Conservation (phyloP, 1,140 invertebrate genomes). For the Ruditapes philippinarum region DNA sequence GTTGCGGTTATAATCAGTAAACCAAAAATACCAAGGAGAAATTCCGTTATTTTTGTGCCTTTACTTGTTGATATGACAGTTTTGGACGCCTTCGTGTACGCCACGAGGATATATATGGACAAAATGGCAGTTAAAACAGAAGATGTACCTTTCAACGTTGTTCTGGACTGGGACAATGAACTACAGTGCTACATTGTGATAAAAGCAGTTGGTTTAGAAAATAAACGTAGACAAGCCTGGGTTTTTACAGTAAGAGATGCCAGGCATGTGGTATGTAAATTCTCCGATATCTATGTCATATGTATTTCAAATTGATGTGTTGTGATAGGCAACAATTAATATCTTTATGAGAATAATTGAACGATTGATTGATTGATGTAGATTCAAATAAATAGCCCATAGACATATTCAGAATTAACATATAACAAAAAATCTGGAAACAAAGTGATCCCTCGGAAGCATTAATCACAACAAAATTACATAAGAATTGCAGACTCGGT, state of each 20-base stretch:
- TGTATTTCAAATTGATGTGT: too few relatives aligned
- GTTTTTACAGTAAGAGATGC: not conserved
- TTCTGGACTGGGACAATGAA: not conserved
- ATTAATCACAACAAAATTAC: too few relatives aligned
- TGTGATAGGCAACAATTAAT: too few relatives aligned
- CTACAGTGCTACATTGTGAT: not conserved
- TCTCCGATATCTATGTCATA: too few relatives aligned
- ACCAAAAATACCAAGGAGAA: not conserved
- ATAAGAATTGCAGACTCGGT: too few relatives aligned
- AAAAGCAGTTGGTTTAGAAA: not conserved
- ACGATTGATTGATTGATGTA: too few relatives aligned
- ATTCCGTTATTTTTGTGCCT: not conserved
- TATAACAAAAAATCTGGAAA: too few relatives aligned
- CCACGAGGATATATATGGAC: not conserved
- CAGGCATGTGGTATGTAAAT: not conserved
- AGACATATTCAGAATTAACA: too few relatives aligned
- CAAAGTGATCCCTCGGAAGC: too few relatives aligned
- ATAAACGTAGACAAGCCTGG: constrained; percentile 4
- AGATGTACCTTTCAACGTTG: constrained; percentile 5
- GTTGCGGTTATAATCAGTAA: not conserved
- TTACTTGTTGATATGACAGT: not conserved
- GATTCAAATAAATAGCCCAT: too few relatives aligned
- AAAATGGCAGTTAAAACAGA: too few relatives aligned
- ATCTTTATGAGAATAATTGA: too few relatives aligned
- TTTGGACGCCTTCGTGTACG: not conserved